Conservation (phyloP, 2,797 vertebrate species). For the Decapterus maruadsi region DNA sequence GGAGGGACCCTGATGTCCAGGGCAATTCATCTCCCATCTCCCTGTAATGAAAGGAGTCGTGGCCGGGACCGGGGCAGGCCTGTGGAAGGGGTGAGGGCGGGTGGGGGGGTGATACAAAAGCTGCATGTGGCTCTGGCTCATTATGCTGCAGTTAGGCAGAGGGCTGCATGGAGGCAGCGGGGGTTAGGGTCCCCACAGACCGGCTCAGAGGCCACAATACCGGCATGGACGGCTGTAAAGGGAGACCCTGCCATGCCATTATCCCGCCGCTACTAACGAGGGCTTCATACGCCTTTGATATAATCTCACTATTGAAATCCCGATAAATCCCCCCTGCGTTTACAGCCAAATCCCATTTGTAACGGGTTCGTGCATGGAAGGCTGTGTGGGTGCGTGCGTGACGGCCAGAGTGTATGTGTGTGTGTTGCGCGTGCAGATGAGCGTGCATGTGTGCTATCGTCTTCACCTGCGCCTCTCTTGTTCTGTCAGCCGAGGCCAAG, state of each 20-base stretch:
- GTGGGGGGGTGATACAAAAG: slow-evolving; percentile 87
- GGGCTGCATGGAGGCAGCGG: slow-evolving; percentile 89
- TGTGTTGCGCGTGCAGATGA: slow-evolving; percentile 38
- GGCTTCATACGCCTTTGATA: slow-evolving; percentile 95
- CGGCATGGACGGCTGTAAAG: slow-evolving; percentile 88
- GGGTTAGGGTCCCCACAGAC: slow-evolving; percentile 90
- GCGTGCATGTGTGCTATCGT: slow-evolving; percentile 34
- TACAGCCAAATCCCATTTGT: slow-evolving; percentile 95
- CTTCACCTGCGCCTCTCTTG: slow-evolving; percentile 83
- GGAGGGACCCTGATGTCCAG: slow-evolving; percentile 85
- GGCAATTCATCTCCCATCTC: slow-evolving; percentile 91
- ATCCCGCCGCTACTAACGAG: slow-evolving; percentile 93
- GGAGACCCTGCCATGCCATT: slow-evolving; percentile 93
- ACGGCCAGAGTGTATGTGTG: slow-evolving; percentile 24
- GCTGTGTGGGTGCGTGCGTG: slow-evolving; percentile 43
- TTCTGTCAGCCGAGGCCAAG: slow-evolving; percentile 86
- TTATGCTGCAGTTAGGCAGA: slow-evolving; percentile 94
- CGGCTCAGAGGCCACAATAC: slow-evolving; percentile 91
- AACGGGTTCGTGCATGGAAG: slow-evolving; percentile 78
- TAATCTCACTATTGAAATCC: slow-evolving; percentile 95
- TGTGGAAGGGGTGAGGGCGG: slow-evolving; percentile 50
- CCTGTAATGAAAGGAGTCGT: slow-evolving; percentile 91
- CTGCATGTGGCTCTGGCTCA: slow-evolving; percentile 94
- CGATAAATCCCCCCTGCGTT: slow-evolving; percentile 92
- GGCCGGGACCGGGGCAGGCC: slow-evolving; percentile 84